These are phyloP conservation scores for Amphipoea oculea DNA, from an alignment of 2,888 invertebrate genomes.

Conservation along the genomic window DNA sequence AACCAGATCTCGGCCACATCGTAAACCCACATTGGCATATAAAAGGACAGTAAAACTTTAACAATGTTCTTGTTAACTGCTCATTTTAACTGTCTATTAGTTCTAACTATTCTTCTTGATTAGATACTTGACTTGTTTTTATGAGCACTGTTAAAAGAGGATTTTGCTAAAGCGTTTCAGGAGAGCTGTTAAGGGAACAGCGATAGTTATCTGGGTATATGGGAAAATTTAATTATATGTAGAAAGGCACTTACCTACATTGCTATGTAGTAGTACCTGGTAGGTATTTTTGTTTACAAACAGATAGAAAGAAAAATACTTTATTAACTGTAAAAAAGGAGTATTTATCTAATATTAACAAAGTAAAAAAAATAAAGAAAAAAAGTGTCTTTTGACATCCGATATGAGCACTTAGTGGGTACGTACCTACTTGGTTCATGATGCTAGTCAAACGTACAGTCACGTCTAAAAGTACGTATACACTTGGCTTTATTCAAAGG, in stretches of 20 bases:
- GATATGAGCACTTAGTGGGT: too few species aligned
- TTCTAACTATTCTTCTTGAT: slow-evolving; percentile 68
- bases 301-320: too few species aligned
- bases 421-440: background rate
- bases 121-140: slow-evolving; percentile 67
- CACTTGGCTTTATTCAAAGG: too few species aligned
- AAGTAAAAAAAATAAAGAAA: too few species aligned
- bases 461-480: too few species aligned
- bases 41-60: slow-evolving; percentile 70
- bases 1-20: slow-evolving; percentile 55
- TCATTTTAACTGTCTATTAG: slow-evolving; percentile 69
- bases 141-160: slow-evolving; percentile 57
- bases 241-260: too few species aligned
- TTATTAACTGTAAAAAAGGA: too few species aligned
- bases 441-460: background rate
- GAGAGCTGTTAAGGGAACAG: slow-evolving; percentile 29
- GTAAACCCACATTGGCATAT: slow-evolving; percentile 68
- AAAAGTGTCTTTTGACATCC: too few species aligned
- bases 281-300: too few species aligned
- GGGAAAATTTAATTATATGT: background rate
- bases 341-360: too few species aligned
- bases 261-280: too few species aligned
- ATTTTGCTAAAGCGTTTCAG: slow-evolving; percentile 44
- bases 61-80: slow-evolving; percentile 67
- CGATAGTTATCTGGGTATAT: slow-evolving; percentile 24